phyloP scores from a whole-genome alignment of 2,113 vertebrate species.

The Puffinus mauretanicus region DNA sequence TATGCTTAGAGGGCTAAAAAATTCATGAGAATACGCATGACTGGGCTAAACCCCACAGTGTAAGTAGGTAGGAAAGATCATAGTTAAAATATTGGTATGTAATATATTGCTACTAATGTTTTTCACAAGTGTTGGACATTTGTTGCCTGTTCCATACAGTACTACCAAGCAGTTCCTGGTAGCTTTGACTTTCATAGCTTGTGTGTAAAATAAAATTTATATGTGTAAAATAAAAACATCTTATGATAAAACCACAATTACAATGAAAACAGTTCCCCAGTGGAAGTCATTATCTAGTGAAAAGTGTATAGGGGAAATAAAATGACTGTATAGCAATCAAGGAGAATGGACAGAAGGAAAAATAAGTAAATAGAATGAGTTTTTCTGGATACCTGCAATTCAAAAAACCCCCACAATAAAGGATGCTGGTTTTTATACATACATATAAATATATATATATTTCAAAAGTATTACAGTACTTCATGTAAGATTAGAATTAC shows the following conservation, averaged over 20 bases:
- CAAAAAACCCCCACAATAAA: conserved; percentile 50
- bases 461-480: conserved; percentile 68
- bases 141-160: conserved; percentile 66
- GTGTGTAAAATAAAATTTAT: conserved; percentile 70
- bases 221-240: conserved; percentile 66
- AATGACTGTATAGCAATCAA: conserved; percentile 58
- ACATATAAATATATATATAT: conserved; percentile 57
- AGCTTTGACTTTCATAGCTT: conserved; percentile 68
- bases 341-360: conserved; percentile 7
- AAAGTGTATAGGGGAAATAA: conserved; percentile 64
- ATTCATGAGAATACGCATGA: conserved; percentile 26
- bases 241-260: conserved; percentile 49
- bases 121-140: conserved; percentile 53
- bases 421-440: conserved; percentile 67
- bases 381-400: conserved; percentile 56
- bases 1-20: conserved; percentile 30
- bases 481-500: conserved; percentile 68
- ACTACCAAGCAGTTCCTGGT: conserved; percentile 64
- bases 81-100: conserved; percentile 57
- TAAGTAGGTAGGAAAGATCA: conserved; percentile 42
- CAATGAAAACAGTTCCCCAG: conserved; percentile 38
- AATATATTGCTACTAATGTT: conserved; percentile 66
- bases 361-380: conserved; percentile 12
- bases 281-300: conserved; percentile 48
- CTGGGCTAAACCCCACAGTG: not conserved